Evolutionary conservation across 2,113 vertebrate genomes (phyloP), one percentile per base, ranked within the genome.

Genomic region (Crotalus helleri): DNA sequence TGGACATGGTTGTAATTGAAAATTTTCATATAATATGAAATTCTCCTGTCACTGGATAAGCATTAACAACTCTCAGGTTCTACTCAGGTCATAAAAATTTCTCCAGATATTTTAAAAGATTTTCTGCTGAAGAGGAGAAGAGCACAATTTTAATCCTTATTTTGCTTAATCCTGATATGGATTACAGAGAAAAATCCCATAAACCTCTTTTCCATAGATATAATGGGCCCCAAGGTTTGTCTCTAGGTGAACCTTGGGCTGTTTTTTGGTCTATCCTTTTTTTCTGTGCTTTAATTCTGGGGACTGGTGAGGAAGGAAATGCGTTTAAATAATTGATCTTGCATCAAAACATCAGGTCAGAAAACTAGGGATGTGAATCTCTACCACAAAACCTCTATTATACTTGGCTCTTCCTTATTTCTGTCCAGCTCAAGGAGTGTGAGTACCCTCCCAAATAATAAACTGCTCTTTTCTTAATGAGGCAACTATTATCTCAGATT

Each of bases 341-440:
- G 33, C 69, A 81, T 2, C 74, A 46, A 59, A 29, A 49, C 10
- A 51, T 5, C 26, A 85, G 33, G 29, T 46, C 44, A 90, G 58
- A 23, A 29, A 85, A 57, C 4, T 89, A 46, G 26, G 19, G 33
- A 46, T 17, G 19, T 85, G 26, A 44, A 17, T 17, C 46, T 89
- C 39, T 29, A 46, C 26, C 17, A 6, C 26, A 33, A 13, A 46
- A 91, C 59, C 4, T 85, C 2, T 33, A 2, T 88, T 39, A 54
- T 64, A 0, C 44, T 44, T 49, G 92, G 53, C 11, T 0, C 55
- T 93, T 91, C 86, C 92, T 89, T 91, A 12, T 1, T 0, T 0
- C 29, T 44, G 64, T 64, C 49, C 88, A 59, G 49, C 86, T 24
- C 26, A 0, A 29, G n/a, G 53, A 13, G 7, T 55, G 69, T 91